These are phyloP conservation scores for Conomelus anceps DNA, from an alignment of 2,888 invertebrate species.

Conservation along the genomic window DNA sequence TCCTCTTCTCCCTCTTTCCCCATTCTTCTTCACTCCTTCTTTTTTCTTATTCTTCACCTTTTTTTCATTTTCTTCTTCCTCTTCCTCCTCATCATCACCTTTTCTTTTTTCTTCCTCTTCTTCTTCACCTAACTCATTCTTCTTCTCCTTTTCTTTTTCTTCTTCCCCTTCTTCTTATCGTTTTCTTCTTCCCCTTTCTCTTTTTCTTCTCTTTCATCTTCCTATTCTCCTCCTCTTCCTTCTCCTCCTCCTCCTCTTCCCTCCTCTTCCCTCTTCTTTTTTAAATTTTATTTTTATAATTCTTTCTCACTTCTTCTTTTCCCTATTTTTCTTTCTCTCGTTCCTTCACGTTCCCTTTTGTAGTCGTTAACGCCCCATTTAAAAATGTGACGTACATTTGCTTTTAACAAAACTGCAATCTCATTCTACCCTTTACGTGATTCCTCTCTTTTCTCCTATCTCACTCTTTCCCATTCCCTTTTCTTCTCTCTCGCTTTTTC, in stretches of 20 bases:
- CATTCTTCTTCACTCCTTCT: background rate
- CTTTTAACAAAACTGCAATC: too few species aligned
- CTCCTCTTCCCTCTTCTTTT: background rate
- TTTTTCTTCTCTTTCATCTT: background rate
- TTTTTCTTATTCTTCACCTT: background rate
- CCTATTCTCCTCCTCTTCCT: background rate
- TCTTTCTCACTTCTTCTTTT: too few species aligned
- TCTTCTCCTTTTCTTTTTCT: background rate
- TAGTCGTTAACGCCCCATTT: too few species aligned
- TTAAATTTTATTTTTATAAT: too few species aligned
- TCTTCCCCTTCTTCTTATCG: background rate
- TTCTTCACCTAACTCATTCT: background rate
- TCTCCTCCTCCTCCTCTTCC: background rate
- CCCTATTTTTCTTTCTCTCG: too few species aligned
- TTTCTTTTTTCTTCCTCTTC: background rate
- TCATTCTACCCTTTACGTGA: background rate
- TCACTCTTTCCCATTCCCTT: background rate
- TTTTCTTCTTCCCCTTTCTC: background rate
- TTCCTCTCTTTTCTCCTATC: background rate
- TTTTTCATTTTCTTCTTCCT: background rate
- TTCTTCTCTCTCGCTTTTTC: background rate
- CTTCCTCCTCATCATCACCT: background rate
- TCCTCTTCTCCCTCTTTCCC: background rate
- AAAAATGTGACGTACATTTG: too few species aligned
- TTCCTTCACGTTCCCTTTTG: too few species aligned